These are phyloP conservation scores for Charanyca ferruginea DNA, from an alignment of 2,888 invertebrate species.

Conservation along the genomic window DNA sequence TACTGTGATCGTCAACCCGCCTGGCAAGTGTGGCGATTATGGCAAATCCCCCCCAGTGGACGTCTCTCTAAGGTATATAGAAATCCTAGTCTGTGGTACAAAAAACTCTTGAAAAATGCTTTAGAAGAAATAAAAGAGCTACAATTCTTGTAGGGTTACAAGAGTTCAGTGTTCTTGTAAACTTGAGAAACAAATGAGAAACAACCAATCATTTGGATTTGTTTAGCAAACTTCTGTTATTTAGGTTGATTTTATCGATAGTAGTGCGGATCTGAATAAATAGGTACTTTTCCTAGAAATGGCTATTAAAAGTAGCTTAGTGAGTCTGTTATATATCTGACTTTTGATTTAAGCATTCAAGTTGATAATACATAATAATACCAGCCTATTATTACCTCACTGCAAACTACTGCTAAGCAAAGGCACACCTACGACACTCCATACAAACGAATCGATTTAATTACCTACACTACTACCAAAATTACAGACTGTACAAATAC, in stretches of 20 bases:
- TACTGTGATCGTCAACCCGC: too few species aligned
- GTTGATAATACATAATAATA: too few species aligned
- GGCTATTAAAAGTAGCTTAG: neutral
- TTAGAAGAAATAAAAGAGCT: neutral
- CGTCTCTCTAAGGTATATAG: neutral
- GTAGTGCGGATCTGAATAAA: neutral
- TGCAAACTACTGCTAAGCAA: too few species aligned
- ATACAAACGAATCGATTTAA: too few species aligned
- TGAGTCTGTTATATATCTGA: neutral
- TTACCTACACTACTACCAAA: too few species aligned
- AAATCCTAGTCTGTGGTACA: neutral
- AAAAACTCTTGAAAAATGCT: slow-evolving; percentile 12
- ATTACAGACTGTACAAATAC: too few species aligned
- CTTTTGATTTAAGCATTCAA: too few species aligned
- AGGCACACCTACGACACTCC: too few species aligned
- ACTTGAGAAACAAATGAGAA: slow-evolving; percentile 22
- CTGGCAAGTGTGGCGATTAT: too few species aligned
- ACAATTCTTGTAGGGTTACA: slow-evolving; percentile 1
- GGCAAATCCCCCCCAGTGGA: too few species aligned
- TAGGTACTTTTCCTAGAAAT: neutral
- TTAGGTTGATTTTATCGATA: neutral
- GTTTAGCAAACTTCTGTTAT: slow-evolving; percentile 11
- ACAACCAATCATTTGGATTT: slow-evolving; percentile 4
- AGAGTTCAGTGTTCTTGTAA: slow-evolving; percentile 21
- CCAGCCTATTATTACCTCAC: too few species aligned